Evolutionary conservation across 2,888 invertebrate genomes (phyloP).

Genomic region (Eulithis prunata): DNA sequence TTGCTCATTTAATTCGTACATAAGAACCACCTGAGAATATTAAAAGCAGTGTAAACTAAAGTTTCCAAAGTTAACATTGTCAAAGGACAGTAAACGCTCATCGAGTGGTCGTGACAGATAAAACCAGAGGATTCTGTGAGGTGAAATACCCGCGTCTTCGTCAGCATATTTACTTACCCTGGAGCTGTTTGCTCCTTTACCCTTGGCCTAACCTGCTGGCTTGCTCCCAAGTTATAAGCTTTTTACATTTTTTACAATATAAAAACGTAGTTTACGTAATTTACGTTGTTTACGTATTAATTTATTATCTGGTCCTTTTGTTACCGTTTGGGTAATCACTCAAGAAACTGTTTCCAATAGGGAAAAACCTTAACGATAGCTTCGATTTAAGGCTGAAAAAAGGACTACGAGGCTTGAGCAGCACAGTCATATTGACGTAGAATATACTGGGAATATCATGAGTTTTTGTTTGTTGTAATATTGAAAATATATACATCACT

Average conservation of each 20-base stretch:
- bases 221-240: slow-evolving; percentile 42
- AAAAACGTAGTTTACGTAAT: not conserved
- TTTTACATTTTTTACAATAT: not conserved
- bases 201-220: slow-evolving; percentile 70
- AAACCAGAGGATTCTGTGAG: slow-evolving; percentile 68
- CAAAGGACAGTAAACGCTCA: slow-evolving; percentile 61
- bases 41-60: slow-evolving; percentile 20
- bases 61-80: slow-evolving; percentile 59
- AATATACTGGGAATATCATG: too few species aligned
- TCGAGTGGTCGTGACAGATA: slow-evolving; percentile 76
- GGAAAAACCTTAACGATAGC: too few species aligned
- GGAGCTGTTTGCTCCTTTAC: slow-evolving; percentile 79
- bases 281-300: not conserved
- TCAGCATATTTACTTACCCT: slow-evolving; percentile 82
- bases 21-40: not conserved
- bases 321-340: too few species aligned
- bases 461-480: too few species aligned
- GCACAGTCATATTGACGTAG: too few species aligned
- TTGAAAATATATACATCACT: too few species aligned
- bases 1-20: too few species aligned
- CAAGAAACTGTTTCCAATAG: too few species aligned
- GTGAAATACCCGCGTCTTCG: slow-evolving; percentile 66
- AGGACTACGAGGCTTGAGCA: too few species aligned
- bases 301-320: too few species aligned
- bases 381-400: too few species aligned